Conservation (phyloP, 37 sponge, comb jelly and placozoan genomes). For the Ianthella basta region DNA sequence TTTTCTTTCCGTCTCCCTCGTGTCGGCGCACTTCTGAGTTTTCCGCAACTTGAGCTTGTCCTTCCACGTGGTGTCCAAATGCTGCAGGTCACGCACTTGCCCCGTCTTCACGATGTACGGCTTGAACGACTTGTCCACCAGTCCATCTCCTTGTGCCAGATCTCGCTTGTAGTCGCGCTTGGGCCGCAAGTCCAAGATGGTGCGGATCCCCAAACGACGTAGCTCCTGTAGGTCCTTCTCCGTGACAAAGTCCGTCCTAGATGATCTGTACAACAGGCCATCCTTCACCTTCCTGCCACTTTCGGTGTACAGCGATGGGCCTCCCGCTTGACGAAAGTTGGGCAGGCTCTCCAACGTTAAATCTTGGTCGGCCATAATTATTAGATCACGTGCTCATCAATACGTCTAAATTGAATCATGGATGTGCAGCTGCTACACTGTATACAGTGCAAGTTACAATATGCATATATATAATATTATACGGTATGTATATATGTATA, state of each 20-base stretch:
- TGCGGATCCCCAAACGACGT: constrained; percentile 57
- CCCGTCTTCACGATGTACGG: constrained; percentile 62
- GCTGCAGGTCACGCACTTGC: constrained; percentile 42
- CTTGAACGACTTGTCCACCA: constrained; percentile 48
- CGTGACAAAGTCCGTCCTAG: constrained; percentile 77
- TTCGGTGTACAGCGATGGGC: constrained; percentile 34
- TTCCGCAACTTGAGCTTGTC: not conserved
- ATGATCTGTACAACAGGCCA: constrained; percentile 74
- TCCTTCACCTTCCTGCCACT: constrained; percentile 55
- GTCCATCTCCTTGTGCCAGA: constrained; percentile 61
- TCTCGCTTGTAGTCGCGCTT: constrained; percentile 52
- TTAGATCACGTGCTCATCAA: no score
- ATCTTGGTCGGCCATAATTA: no score
- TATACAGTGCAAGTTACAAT: no score
- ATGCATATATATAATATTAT: no score
- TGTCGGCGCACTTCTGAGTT: not conserved
- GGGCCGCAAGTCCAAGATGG: constrained; percentile 74
- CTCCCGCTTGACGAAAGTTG: constrained; percentile 85
- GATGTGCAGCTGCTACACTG: no score
- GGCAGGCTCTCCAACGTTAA: constrained; percentile 66
- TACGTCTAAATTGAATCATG: no score
- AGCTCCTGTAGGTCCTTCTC: constrained; percentile 50
- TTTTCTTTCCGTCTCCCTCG: not conserved
- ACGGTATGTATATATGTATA: no score
- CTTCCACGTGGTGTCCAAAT: constrained; percentile 3